A percentile compares a stretch with the other conserved stretches of the same genome.
Evolutionary conservation across 1,140 invertebrate species (phyloP).

Genomic region (Andrena cerasifolii): DNA sequence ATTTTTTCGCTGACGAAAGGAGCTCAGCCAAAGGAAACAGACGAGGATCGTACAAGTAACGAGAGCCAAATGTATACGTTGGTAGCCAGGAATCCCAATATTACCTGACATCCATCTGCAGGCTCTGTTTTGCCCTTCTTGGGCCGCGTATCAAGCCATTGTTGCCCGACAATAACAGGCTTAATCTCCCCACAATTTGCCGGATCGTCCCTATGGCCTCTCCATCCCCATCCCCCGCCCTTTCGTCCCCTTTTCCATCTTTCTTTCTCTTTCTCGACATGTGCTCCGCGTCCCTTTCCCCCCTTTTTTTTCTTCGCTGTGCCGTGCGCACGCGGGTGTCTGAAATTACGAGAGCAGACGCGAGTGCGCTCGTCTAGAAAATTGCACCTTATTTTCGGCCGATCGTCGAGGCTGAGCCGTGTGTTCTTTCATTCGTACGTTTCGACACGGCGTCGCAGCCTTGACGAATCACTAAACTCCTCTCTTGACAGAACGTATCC

Average conservation of each 20-base stretch:
- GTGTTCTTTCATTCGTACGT: constrained; percentile 54
- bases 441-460: constrained; percentile 66
- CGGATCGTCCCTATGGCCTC: constrained; percentile 61
- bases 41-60: neutral
- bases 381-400: constrained; percentile 77
- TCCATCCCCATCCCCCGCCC: constrained; percentile 23
- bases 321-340: constrained; percentile 43
- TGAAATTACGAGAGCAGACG: constrained; percentile 73
- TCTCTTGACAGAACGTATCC: constrained; percentile 37
- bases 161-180: constrained; percentile 72
- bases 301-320: neutral
- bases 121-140: constrained; percentile 55
- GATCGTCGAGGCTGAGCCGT: constrained; percentile 45
- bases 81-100: constrained; percentile 24
- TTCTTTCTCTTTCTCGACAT: neutral
- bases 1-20: too few species aligned
- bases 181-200: constrained; percentile 75
- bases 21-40: too few species aligned
- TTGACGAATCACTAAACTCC: constrained; percentile 74
- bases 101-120: constrained; percentile 63
- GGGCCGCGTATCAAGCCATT: constrained; percentile 65
- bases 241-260: neutral
- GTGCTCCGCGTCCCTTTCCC: neutral
- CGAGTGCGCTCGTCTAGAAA: constrained; percentile 76
- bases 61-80: neutral